phyloP scores from a whole-genome alignment of 2,113 vertebrate genomes.

The Hypanus sabinus region DNA sequence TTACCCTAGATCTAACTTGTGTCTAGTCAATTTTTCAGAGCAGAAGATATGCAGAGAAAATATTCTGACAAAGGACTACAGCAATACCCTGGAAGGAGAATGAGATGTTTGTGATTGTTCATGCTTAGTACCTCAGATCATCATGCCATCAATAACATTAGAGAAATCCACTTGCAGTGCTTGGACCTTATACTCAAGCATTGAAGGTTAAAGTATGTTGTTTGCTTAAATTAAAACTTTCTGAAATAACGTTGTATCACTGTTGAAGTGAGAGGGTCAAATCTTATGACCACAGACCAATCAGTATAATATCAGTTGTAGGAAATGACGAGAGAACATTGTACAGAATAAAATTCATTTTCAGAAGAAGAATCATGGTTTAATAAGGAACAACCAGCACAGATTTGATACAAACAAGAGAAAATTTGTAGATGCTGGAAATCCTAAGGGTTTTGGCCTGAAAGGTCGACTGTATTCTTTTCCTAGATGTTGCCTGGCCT shows the following conservation, averaged over 20 bases:
- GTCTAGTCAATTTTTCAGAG: not conserved
- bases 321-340: not conserved
- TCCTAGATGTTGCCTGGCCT: too few species aligned
- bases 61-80: not conserved
- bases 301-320: not conserved
- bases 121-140: not conserved
- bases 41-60: not conserved
- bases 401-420: not conserved
- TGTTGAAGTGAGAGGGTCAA: not conserved
- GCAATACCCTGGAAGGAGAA: not conserved
- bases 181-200: not conserved
- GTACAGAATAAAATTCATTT: not conserved
- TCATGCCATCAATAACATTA: not conserved
- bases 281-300: not conserved
- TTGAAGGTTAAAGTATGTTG: not conserved
- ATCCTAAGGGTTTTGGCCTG: too few species aligned
- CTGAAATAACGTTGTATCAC: too few species aligned
- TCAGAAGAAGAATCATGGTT: not conserved
- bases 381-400: not conserved
- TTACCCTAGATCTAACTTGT: not conserved
- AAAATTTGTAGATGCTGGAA: too few species aligned
- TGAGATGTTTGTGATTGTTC: not conserved
- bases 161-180: not conserved
- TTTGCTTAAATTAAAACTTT: too few species aligned
- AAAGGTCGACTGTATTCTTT: too few species aligned